Evolutionary conservation across 1,140 invertebrate genomes (phyloP).

Genomic region (Brachionus koreanus): DNA sequence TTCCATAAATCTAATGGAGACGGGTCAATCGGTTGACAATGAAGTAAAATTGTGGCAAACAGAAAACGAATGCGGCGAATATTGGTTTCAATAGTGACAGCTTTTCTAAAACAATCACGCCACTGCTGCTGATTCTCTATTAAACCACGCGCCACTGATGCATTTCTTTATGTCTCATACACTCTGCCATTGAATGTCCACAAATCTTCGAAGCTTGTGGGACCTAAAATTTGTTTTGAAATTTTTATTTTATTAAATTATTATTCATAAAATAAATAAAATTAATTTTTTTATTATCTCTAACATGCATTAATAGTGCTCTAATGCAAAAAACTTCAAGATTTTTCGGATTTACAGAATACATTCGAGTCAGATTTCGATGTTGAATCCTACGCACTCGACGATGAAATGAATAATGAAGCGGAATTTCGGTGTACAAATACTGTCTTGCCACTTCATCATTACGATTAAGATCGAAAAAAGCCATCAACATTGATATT

Average conservation of each 20-base stretch:
- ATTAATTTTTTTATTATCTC: not conserved
- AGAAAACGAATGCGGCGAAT: not conserved
- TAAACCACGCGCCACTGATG: not conserved
- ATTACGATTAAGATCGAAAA: not conserved
- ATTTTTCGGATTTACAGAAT: not conserved
- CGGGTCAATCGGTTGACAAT: not conserved
- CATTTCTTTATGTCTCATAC: not conserved
- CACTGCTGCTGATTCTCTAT: not conserved
- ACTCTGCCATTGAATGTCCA: not conserved
- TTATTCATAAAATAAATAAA: not conserved
- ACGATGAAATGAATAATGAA: too few relatives aligned
- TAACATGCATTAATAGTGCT: too few relatives aligned
- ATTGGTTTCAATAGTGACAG: not conserved
- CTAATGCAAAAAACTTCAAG: not conserved
- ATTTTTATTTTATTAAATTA: too few relatives aligned
- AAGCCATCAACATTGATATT: not conserved
- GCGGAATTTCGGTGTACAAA: not conserved
- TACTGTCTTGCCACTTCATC: not conserved
- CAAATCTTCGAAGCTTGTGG: not conserved
- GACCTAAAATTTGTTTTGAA: not conserved
- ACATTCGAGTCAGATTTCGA: not conserved
- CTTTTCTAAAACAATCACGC: not conserved
- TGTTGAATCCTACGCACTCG: too few relatives aligned
- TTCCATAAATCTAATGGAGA: not conserved
- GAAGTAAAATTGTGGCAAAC: not conserved